Evolutionary conservation across 2,113 vertebrate species (phyloP).

Genomic region (Sus scrofa): T2T-Sscrofa CM000827.6:64530501-64531000

Average conservation of each 20-base stretch:
- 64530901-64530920: neutral
- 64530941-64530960: neutral
- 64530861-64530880: neutral
- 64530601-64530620: neutral
- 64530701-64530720: neutral
- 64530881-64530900: neutral
- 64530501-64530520: neutral
- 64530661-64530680: neutral
- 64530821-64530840: neutral
- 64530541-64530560: neutral
- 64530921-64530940: neutral
- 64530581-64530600: neutral
- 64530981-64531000: neutral
- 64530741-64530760: neutral
- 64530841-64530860: neutral
- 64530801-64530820: neutral
- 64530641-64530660: neutral
- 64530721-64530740: neutral
- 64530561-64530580: neutral
- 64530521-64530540: neutral
- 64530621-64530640: neutral
- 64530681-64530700: neutral
- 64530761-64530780: neutral
- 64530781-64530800: neutral
- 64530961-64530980: neutral